Base-by-base conservation (phyloP, 2,888 invertebrate species). In the Ephialtes manifestator region DNA sequence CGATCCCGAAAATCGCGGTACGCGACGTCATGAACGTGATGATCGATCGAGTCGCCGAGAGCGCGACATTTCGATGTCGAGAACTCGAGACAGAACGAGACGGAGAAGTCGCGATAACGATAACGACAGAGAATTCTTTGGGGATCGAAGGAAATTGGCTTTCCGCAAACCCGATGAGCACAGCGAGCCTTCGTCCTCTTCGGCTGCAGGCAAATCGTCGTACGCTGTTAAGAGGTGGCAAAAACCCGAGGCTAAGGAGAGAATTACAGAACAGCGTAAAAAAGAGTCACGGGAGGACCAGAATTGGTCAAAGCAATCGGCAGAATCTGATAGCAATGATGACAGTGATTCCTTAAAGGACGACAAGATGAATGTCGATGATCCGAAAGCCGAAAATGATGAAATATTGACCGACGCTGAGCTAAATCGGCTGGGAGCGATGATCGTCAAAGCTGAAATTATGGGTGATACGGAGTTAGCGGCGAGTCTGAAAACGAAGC, bases 361-460 rank as follows among this genome's bases (percentile, higher is more conserved):
- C 63, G 87, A 86, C 53, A 51, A 53, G 79, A 74, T 39, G n/a
- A 67, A 60, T 20, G 74, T 70, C n/a, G 79, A 88, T 3, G 75
- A 75, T 60, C 68, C 85, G n/a, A 67, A 84, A 51, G 13, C 65
- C n/a, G 58, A 20, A 68, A 20, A 28, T 11, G 60, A 87, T 2
- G 72, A 83, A 71, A 72, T 86, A 89, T 94, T 97, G 20, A 96
- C 96, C 63, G 97, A 97, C 94, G 96, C 96, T 88, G 97, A 99
- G 93, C 96, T 98, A 95, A 99, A 99, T 94, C 96, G 97, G 89
- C 93, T 99, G 58, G 98, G 97, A 55, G 98, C 99, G 1, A 98
- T 97, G 94, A 96, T 99, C 86, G 95, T 99, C 0, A 98, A 98
- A 95, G 99, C 99, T 15, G 99, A 99, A 95, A 96, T 99, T 89